Percentiles rank a stretch among this genome's conserved stretches.
These are phyloP conservation scores for Actias luna DNA, from an alignment of 2,888 invertebrate genomes.

Conservation along the genomic window DNA sequence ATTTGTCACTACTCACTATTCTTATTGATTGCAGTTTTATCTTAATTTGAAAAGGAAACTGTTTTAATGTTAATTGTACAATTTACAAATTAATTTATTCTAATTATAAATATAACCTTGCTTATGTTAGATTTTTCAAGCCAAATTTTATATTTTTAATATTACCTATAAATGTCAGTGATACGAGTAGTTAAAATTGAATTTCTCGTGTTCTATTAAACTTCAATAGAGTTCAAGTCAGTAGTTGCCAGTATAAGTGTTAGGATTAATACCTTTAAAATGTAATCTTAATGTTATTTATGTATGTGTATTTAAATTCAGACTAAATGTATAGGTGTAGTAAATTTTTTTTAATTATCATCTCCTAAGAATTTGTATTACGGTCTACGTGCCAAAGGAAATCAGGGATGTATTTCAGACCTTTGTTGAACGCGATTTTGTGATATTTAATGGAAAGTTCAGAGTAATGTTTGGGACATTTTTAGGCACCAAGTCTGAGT, in stretches of 20 bases:
- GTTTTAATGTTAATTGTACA: conserved; percentile 11
- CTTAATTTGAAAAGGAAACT: too few species aligned
- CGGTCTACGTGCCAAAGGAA: conserved; percentile 12
- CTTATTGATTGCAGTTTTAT: too few species aligned
- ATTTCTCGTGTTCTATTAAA: not conserved
- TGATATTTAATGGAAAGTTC: not conserved
- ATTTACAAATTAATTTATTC: not conserved
- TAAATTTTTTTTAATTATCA: conserved; percentile 16
- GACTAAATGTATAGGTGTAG: conserved; percentile 32
- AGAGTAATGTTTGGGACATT: not conserved
- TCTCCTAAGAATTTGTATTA: conserved; percentile 6
- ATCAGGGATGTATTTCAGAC: not conserved
- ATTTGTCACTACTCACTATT: too few species aligned
- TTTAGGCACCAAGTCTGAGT: conserved; percentile 11
- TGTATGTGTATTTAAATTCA: conserved; percentile 34
- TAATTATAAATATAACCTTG: not conserved
- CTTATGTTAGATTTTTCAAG: not conserved
- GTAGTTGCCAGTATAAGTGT: conserved; percentile 13
- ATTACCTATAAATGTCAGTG: not conserved
- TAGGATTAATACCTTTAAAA: conserved; percentile 17
- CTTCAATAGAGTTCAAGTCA: conserved; percentile 12
- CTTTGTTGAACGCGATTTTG: not conserved
- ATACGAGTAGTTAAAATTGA: not conserved
- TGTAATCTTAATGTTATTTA: conserved; percentile 25
- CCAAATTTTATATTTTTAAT: not conserved